Base-by-base conservation (phyloP, 2,797 vertebrate species). In the Sebastes vulpes region DNA sequence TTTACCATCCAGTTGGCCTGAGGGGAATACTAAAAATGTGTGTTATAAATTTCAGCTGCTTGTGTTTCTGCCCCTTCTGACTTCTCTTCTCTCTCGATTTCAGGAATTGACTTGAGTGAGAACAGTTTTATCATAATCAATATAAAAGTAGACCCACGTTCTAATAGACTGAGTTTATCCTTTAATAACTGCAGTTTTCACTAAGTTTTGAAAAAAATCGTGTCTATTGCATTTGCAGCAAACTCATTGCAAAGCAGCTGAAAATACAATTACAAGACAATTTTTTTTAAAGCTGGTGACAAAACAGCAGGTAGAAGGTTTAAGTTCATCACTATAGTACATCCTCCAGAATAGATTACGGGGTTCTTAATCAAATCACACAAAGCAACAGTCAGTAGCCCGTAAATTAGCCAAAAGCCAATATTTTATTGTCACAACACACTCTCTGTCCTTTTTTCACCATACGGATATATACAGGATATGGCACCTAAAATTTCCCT, bases 291-390 rank as follows among this genome's bases (percentile, higher is more conserved):
- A 68, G 20, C 25, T 53, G 23, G 16, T 20, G 14, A 58, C 14
- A 65, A 48, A 77, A 21, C 38, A 72, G 42, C 61, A 53, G 35
- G 42, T 66, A 46, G 8, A 65, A 11, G 28, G 6, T 76, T 81
- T 65, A 65, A 65, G 38, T 72, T 12, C 53, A 53, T 71, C n/a
- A 46, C 16, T 18, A 29, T 58, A 77, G 21, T 6, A 63, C 23
- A 42, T 54, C 25, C 48, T 71, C 31, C 16, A 68, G n/a, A 65
- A 38, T 6, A 67, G 59, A 68, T 64, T 60, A 74, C 20, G 46
- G 4, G 20, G 26, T 46, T 52, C 12, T 60, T 2, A 60, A 60
- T 75, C 1, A 58, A 75, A 73, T 60, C 8, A 11, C 52, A 65
- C 28, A n/a, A 2, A 28, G 14, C 16, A 58, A 35, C 26, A 59